phyloP scores from a whole-genome alignment of 2,888 invertebrate species.

The Philereme vetulata region DNA sequence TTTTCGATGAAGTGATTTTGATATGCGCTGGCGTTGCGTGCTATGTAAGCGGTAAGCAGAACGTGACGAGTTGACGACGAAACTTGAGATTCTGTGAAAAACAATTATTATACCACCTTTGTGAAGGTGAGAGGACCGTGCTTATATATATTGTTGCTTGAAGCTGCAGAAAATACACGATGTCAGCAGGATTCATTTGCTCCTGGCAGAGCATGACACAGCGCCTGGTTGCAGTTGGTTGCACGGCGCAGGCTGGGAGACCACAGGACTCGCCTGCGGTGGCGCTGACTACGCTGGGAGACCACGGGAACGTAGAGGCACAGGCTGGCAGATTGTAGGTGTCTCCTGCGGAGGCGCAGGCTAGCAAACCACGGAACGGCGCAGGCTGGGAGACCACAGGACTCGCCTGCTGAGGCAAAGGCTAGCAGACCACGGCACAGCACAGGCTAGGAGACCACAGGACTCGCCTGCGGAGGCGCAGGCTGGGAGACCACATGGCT shows the following conservation, averaged over 20 bases:
- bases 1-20: not conserved
- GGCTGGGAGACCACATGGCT: not conserved
- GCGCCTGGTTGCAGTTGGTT: not conserved
- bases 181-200: too few relatives aligned
- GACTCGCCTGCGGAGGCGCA: slow-evolving; percentile 1
- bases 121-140: not conserved
- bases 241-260: not conserved
- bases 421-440: not conserved
- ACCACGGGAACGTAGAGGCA: not conserved
- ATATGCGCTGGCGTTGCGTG: not conserved
- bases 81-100: slow-evolving; percentile 4
- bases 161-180: not conserved
- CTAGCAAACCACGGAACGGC: slow-evolving; percentile 3
- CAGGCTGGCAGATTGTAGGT: not conserved
- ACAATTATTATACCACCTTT: slow-evolving; percentile 8
- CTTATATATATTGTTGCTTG: not conserved
- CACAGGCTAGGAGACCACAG: not conserved
- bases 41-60: not conserved
- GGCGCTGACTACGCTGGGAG: not conserved
- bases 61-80: not conserved
- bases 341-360: too few relatives aligned
- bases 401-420: not conserved
- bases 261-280: not conserved
- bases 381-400: slow-evolving; percentile 5
- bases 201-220: too few relatives aligned